Base-by-base conservation (phyloP, 2,888 invertebrate species). In the Drosophila nr. medialis region DNA sequence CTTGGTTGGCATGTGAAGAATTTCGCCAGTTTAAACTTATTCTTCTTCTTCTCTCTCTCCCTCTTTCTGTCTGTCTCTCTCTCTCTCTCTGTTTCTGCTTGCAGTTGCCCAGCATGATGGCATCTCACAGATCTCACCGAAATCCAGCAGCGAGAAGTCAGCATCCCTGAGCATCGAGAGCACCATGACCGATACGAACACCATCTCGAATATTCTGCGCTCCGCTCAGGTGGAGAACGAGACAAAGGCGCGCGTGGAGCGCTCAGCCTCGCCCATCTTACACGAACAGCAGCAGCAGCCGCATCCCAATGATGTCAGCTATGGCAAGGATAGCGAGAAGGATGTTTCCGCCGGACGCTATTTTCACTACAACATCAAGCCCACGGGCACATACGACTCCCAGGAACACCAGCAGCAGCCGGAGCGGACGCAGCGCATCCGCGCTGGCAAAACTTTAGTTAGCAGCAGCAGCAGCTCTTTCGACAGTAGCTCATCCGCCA, bases 121-220 rank as follows among this genome's bases (percentile, higher is more conserved):
- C 62, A 95, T 96, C 93, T 95, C 96, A 3, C 96, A 95, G 91
- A 94, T 96, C 69, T 96, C 96, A 77, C 96, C 96, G 77, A 96
- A 95, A 91, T 96, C 96, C 0, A 94, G 82, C 64, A 91, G 83
- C 61, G 64, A 72, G 10, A 53, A 64, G 32, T 55, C 62, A 1
- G 67, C 32, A 6, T 85, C 86, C 11, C 55, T 86, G 45, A 83
- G 82, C 54, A 89, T 90, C 21, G 90, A 92, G 77, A 90, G 91
- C 48, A 90, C 90, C 58, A 75, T 90, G 51, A 67, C 87, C 24
- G 77, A 92, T 38, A 75, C 82, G n/a, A 70, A 75, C n/a, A 64
- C 71, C n/a, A 61, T 89, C 13, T 59, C 82, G 3, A 73, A 75
- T n/a, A 69, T 45, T 15, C 32, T 18, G 1, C 36, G 45, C 13